Conservation (phyloP, 2,888 invertebrate genomes). For the Diplolepis rosae region DNA sequence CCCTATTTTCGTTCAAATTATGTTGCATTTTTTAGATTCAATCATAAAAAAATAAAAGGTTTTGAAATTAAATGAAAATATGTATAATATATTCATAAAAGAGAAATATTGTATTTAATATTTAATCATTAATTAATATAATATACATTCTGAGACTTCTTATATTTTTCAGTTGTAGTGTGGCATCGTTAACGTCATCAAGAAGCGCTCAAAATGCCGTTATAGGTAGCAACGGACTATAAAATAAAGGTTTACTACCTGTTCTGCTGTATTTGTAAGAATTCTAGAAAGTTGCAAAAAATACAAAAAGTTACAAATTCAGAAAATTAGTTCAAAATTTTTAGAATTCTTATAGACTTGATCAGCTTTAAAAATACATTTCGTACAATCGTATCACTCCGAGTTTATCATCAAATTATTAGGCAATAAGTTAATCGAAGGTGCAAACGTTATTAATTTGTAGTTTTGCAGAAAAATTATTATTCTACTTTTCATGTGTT, state of each 20-base stretch:
- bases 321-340: not conserved
- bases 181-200: not conserved
- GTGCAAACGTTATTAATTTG: not conserved
- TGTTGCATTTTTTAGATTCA: too few relatives aligned
- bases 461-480: too few relatives aligned
- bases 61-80: not conserved
- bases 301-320: not conserved
- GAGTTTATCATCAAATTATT: constrained; percentile 18
- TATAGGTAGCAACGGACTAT: constrained; percentile 16
- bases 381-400: constrained; percentile 1
- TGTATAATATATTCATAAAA: too few relatives aligned
- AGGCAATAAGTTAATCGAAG: constrained; percentile 1
- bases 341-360: constrained; percentile 14
- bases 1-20: too few relatives aligned
- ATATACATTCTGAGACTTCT: not conserved
- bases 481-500: too few relatives aligned
- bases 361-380: constrained; percentile 3
- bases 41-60: not conserved
- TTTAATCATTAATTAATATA: not conserved
- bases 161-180: not conserved
- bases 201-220: constrained; percentile 22
- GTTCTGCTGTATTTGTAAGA: constrained; percentile 14
- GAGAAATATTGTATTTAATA: not conserved
- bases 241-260: not conserved
- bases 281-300: constrained; percentile 5